A percentile compares a stretch with the other conserved stretches of the same genome.
phyloP scores from a whole-genome alignment of 1,140 invertebrate genomes.

The Drosophila santomea region DNA sequence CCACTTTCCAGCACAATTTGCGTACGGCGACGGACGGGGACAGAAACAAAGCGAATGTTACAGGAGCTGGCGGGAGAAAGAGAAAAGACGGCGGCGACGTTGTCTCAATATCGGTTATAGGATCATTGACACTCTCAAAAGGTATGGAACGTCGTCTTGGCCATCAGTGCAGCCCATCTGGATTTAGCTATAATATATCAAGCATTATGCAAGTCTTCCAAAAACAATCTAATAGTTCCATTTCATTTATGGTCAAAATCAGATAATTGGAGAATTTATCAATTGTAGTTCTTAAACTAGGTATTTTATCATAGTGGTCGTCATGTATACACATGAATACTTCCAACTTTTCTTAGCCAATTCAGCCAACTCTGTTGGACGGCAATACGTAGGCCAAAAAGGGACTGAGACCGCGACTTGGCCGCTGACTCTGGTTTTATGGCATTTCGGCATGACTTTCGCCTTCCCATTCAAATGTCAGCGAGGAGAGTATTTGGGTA shows the following conservation, averaged over 20 bases:
- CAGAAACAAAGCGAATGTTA: neutral
- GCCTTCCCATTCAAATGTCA: slow-evolving; percentile 38
- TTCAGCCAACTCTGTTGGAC: slow-evolving; percentile 6
- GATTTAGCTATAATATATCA: neutral
- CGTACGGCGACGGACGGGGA: slow-evolving; percentile 48
- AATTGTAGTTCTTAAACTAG: too few relatives aligned
- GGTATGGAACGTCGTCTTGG: slow-evolving; percentile 1
- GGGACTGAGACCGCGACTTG: slow-evolving; percentile 25
- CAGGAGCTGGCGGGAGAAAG: neutral
- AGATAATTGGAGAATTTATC: too few relatives aligned
- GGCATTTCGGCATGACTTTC: slow-evolving; percentile 71
- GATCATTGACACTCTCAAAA: slow-evolving; percentile 77
- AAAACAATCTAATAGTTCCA: too few relatives aligned
- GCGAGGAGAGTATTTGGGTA: neutral
- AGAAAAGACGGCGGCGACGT: slow-evolving; percentile 18
- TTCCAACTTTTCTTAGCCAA: neutral
- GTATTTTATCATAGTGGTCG: too few relatives aligned
- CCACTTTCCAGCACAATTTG: slow-evolving; percentile 77
- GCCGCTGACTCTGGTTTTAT: slow-evolving; percentile 54
- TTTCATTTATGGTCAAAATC: too few relatives aligned
- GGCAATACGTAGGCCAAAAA: neutral
- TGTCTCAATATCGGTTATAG: slow-evolving; percentile 80
- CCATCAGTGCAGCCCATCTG: neutral
- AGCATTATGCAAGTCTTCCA: neutral
- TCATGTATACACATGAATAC: too few relatives aligned